Conservation (phyloP, 2,797 vertebrate genomes). For the Eremophila alpestris region DNA sequence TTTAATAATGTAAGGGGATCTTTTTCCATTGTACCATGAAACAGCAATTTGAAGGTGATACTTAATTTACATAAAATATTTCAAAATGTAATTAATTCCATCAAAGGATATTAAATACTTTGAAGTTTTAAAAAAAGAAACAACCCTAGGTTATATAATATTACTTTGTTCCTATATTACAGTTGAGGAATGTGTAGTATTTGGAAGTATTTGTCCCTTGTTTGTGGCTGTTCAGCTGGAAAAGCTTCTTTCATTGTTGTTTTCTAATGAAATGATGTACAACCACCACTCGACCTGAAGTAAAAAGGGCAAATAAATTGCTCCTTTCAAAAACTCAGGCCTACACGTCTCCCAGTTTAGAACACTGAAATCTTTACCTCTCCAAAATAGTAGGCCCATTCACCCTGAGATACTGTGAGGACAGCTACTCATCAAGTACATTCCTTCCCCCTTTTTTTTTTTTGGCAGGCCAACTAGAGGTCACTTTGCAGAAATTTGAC, state of each 20-base stretch:
- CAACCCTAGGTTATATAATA: not conserved
- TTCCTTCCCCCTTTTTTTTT: not conserved
- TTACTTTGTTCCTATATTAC: slow-evolving; percentile 41
- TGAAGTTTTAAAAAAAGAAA: not conserved
- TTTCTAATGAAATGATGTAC: slow-evolving; percentile 59
- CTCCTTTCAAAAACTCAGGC: slow-evolving; percentile 41
- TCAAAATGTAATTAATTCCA: not conserved
- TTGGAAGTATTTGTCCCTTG: slow-evolving; percentile 28
- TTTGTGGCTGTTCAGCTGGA: slow-evolving; percentile 52
- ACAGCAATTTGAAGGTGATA: not conserved
- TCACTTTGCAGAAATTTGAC: not conserved
- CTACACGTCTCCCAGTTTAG: slow-evolving; percentile 42
- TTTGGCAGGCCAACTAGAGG: not conserved
- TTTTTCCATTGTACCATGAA: not conserved
- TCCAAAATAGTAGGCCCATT: slow-evolving; percentile 53
- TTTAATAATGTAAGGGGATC: not conserved
- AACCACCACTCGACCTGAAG: slow-evolving; percentile 57
- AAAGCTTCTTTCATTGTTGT: slow-evolving; percentile 12
- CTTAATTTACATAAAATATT: not conserved
- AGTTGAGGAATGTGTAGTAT: slow-evolving; percentile 39
- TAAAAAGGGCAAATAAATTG: slow-evolving; percentile 66
- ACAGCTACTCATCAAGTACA: slow-evolving; percentile 26
- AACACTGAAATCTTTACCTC: slow-evolving; percentile 60
- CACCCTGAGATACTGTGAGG: slow-evolving; percentile 30
- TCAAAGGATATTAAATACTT: not conserved